Base-by-base conservation (phyloP, 2,888 invertebrate species). In the Drosophila gaucha region DNA sequence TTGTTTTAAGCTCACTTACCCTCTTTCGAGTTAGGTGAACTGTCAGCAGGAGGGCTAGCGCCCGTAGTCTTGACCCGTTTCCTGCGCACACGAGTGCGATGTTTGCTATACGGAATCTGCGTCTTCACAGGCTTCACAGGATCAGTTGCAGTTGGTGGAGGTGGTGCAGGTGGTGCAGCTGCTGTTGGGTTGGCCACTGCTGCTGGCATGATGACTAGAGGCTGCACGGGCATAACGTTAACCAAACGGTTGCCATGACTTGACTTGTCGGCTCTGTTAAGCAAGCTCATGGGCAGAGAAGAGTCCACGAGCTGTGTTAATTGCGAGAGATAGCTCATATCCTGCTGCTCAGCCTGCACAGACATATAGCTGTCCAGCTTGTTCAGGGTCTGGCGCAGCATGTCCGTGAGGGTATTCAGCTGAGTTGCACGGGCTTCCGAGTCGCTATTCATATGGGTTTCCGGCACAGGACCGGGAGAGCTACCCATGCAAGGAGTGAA, bases 331-430 rank as follows among this genome's bases (percentile, higher is more conserved):
- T 24, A 14, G 22, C 14, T 12, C 12, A 66, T 14, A 3, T 28
- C 39, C n/a, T 47, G 46, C 9, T 62, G 55, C 2, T 49, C 22
- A 0, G 46, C 16, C 1, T 65, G 72, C 12, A 16, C 14, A 0
- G 35, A 35, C 10, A 84, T 16, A 5, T 39, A 80, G 6, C 12
- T 41, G 39, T 84, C 78, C 14, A 80, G 39, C 30, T 67, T 66
- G 0, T 6, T 1, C 14, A 86, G 49, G 5, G 82, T 67, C 35
- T 78, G 66, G 3, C 24, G 47, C 50, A 80, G 16, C 6, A 84
- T 35, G 38, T 70, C 28, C 6, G 69, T 60, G 3, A 44, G 44
- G 0, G 10, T n/a, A 8, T 47, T 36, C 1, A 77, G 30, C 6
- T 59, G 35, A 0, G 2, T 6, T 4, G 9, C 12, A 2, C 24